These are phyloP conservation scores for Cyprinodon diabolis DNA, from an alignment of 2,797 vertebrate genomes.

Conservation along the genomic window DNA sequence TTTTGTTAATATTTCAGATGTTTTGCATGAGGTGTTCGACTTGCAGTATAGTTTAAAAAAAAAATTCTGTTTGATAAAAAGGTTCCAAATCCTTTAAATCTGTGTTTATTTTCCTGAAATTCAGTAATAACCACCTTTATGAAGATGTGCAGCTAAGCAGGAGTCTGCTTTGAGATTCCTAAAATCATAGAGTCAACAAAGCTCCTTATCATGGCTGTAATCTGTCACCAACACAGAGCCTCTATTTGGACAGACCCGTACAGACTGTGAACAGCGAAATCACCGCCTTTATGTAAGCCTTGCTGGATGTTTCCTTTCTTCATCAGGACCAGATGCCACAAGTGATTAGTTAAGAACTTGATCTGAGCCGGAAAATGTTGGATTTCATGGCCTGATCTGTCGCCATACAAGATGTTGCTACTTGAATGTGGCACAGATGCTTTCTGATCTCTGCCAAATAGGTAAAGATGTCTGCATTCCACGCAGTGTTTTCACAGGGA, in stretches of 20 bases:
- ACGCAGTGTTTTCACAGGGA: constrained; percentile 34
- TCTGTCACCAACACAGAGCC: constrained; percentile 59
- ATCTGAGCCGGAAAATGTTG: constrained; percentile 64
- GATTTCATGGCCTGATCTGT: constrained; percentile 59
- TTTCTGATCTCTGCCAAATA: constrained; percentile 35
- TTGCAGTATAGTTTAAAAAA: not conserved
- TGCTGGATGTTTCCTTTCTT: constrained; percentile 59
- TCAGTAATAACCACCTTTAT: not conserved
- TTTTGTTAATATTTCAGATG: not conserved
- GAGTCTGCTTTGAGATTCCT: constrained; percentile 36
- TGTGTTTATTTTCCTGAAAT: constrained; percentile 26
- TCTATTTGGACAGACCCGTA: constrained; percentile 59
- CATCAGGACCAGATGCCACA: constrained; percentile 74
- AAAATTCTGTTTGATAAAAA: not conserved
- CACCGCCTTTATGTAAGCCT: constrained; percentile 25
- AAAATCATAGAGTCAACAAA: constrained; percentile 57
- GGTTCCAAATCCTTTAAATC: constrained; percentile 18
- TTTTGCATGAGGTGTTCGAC: not conserved
- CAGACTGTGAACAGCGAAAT: constrained; percentile 34
- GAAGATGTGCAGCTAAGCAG: constrained; percentile 15
- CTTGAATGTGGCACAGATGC: constrained; percentile 64
- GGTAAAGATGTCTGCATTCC: constrained; percentile 19
- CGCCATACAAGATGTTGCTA: constrained; percentile 44
- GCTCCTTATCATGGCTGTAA: constrained; percentile 47
- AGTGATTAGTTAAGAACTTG: constrained; percentile 68